Evolutionary conservation across 2,113 vertebrate genomes (phyloP).

Genomic region (Etia nguti): DNA sequence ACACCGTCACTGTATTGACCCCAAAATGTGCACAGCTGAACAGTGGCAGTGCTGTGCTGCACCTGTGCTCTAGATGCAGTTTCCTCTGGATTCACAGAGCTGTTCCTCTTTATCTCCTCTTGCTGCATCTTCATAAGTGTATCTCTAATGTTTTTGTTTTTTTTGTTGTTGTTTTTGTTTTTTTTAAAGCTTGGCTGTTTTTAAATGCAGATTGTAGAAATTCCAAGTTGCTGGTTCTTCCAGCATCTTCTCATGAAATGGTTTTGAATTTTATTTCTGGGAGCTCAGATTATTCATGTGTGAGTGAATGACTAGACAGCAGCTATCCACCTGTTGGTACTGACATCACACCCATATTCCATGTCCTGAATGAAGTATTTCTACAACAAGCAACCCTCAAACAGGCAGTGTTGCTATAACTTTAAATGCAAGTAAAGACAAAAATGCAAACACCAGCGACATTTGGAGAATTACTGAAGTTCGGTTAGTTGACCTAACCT

Average conservation of each 20-base stretch:
- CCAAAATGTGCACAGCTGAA: background rate
- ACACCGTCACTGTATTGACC: background rate
- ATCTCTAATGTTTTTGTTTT: background rate
- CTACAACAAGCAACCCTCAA: background rate
- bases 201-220: background rate
- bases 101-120: background rate
- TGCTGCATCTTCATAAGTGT: fast-evolving
- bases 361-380: background rate
- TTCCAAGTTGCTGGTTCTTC: background rate
- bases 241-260: background rate
- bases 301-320: background rate
- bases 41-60: background rate
- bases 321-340: background rate
- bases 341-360: background rate
- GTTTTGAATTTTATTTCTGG: background rate
- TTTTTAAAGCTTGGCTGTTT: background rate
- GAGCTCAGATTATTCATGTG: background rate
- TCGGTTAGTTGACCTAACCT: background rate
- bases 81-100: background rate
- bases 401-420: background rate
- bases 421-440: background rate
- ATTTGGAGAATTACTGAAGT: background rate
- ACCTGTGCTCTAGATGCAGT: background rate
- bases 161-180: background rate
- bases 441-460: background rate